Conservation (phyloP, 2,888 invertebrate species). For the Thelaira solivaga region DNA sequence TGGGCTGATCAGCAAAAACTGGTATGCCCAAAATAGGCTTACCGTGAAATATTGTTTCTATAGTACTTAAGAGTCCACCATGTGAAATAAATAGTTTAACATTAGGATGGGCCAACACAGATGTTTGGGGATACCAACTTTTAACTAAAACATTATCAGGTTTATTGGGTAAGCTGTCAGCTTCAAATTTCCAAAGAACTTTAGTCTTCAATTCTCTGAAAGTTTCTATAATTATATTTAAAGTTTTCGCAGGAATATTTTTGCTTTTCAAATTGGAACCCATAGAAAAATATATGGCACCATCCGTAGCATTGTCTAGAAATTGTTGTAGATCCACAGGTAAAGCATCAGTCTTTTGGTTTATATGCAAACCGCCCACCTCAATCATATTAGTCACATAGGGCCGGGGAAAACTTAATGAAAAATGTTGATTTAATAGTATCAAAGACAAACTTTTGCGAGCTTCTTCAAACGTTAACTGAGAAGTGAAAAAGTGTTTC, state of each 20-base stretch:
- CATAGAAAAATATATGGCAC: conserved; percentile 69
- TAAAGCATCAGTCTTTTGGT: conserved; percentile 67
- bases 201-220: conserved; percentile 65
- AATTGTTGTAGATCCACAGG: conserved; percentile 73
- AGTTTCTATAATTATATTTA: conserved; percentile 62
- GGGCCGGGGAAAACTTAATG: conserved; percentile 68
- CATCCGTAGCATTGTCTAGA: conserved; percentile 70
- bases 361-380: conserved; percentile 74
- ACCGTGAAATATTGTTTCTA: conserved; percentile 76
- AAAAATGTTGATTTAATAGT: conserved; percentile 69
- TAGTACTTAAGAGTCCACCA: conserved; percentile 78
- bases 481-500: too few relatives aligned
- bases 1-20: conserved; percentile 73
- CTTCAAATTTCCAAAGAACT: conserved; percentile 77
- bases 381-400: conserved; percentile 75
- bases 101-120: conserved; percentile 76
- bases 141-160: conserved; percentile 69
- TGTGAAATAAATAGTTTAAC: conserved; percentile 78
- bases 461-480: too few relatives aligned
- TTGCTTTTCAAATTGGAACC: conserved; percentile 74
- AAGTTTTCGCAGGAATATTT: conserved; percentile 66
- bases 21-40: conserved; percentile 77
- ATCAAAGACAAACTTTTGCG: conserved; percentile 68
- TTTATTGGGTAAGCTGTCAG: conserved; percentile 66
- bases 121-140: conserved; percentile 75